phyloP scores from a whole-genome alignment of 1,140 invertebrate genomes.

The Dendrolimus punctatus region DNA sequence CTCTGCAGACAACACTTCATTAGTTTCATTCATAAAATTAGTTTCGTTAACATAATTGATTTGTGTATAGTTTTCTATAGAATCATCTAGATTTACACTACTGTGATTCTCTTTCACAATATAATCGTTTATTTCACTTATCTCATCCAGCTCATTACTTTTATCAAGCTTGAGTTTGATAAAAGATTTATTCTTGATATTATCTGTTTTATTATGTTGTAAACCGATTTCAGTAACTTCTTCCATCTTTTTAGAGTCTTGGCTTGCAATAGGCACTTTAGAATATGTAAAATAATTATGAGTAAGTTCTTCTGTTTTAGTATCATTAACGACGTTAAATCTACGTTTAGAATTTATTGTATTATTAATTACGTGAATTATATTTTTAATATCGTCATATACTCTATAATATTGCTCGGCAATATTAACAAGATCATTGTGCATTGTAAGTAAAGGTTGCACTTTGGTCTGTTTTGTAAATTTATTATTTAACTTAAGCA shows the following conservation, averaged over 20 bases:
- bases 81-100: too few relatives aligned
- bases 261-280: too few relatives aligned
- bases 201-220: not conserved
- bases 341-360: not conserved
- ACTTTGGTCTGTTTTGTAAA: slow-evolving; percentile 10
- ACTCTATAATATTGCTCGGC: slow-evolving; percentile 7
- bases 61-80: too few relatives aligned
- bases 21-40: too few relatives aligned
- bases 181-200: too few relatives aligned
- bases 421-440: slow-evolving; percentile 14
- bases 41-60: too few relatives aligned
- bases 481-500: slow-evolving; percentile 7
- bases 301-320: not conserved
- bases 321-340: not conserved
- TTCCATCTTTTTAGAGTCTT: slow-evolving; percentile 8
- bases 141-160: not conserved
- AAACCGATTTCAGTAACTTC: slow-evolving; percentile 2
- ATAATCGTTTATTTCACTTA: too few relatives aligned
- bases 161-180: not conserved
- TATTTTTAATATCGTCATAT: slow-evolving; percentile 5
- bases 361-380: not conserved
- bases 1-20: slow-evolving; percentile 1
- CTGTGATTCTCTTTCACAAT: too few relatives aligned
- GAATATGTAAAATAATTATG: too few relatives aligned
- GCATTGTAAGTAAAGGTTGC: slow-evolving; percentile 12